A percentile compares a stretch with the other conserved stretches of the same genome.
Conservation (phyloP, 2,888 invertebrate species). For the Ennomos quercinarius region DNA sequence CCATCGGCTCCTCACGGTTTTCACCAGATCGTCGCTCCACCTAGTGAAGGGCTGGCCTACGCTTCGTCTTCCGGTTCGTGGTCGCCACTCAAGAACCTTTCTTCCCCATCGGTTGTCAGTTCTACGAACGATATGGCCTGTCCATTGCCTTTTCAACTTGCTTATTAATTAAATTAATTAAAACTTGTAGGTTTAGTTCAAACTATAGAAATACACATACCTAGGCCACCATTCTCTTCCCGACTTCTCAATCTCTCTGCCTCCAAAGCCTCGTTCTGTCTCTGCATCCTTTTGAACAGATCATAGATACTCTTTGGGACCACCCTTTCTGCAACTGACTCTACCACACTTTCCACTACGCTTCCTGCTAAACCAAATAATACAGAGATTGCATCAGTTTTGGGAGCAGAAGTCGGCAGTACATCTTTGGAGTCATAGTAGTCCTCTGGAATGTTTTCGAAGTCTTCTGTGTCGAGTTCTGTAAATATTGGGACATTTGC, state of each 20-base stretch:
- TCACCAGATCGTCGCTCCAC: too few species aligned
- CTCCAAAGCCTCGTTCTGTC: slow-evolving; percentile 76
- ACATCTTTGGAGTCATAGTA: slow-evolving; percentile 78
- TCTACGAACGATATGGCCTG: too few species aligned
- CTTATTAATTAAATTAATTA: too few species aligned
- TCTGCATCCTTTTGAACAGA: slow-evolving; percentile 77
- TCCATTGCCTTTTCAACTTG: too few species aligned
- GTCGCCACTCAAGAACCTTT: too few species aligned
- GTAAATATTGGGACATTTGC: slow-evolving; percentile 65
- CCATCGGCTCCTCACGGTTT: too few species aligned
- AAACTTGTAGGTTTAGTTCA: background rate
- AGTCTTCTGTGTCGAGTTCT: slow-evolving; percentile 67
- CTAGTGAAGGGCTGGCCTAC: too few species aligned
- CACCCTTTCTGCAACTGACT: slow-evolving; percentile 75
- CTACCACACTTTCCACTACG: slow-evolving; percentile 76
- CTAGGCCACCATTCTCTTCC: slow-evolving; percentile 81
- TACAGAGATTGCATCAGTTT: slow-evolving; percentile 74
- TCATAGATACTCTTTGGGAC: slow-evolving; percentile 77
- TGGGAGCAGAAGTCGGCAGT: slow-evolving; percentile 72
- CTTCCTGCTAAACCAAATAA: slow-evolving; percentile 79
- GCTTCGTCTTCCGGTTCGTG: too few species aligned
- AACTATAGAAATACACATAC: slow-evolving; percentile 49
- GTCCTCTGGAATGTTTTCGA: slow-evolving; percentile 72
- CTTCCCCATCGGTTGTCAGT: too few species aligned
- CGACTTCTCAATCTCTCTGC: slow-evolving; percentile 75